A percentile compares a stretch with the other conserved stretches of the same genome.
Conservation (phyloP, 2,113 vertebrate species). For the Synodontis membranacea region DNA sequence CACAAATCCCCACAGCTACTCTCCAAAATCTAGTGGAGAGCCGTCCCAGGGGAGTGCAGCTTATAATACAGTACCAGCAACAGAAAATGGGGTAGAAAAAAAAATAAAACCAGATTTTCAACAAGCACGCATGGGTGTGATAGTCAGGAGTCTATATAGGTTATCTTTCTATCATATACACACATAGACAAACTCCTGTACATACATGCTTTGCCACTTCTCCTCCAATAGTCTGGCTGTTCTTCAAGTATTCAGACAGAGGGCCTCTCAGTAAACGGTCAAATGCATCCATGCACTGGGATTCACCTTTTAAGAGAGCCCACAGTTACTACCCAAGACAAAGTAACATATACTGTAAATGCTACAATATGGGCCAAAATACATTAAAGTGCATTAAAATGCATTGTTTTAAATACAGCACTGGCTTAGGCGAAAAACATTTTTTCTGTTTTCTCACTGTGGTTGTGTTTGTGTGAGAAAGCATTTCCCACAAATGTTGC, state of each 20-base stretch:
- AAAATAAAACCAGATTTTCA: not conserved
- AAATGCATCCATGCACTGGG: conserved; percentile 84
- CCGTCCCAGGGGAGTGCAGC: not conserved
- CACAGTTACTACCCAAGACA: conserved; percentile 15
- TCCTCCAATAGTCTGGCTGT: conserved; percentile 84
- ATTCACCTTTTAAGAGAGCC: conserved; percentile 70
- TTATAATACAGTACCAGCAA: not conserved
- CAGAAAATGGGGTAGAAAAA: not conserved
- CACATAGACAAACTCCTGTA: conserved; percentile 42
- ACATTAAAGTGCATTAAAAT: not conserved
- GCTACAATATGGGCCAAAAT: not conserved
- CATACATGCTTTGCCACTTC: conserved; percentile 94
- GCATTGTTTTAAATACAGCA: not conserved
- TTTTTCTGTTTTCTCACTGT: conserved; percentile 1
- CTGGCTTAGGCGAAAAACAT: not conserved
- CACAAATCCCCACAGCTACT: not conserved
- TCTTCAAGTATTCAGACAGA: conserved; percentile 84
- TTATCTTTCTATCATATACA: not conserved
- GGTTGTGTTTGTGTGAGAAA: conserved; percentile 2
- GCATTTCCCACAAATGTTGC: conserved; percentile 22
- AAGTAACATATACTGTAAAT: not conserved
- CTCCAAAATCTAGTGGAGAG: not conserved
- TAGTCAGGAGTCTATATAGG: not conserved
- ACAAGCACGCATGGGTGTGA: not conserved
- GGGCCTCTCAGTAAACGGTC: conserved; percentile 81